These are phyloP conservation scores for Lontra canadensis DNA, from an alignment of 2,113 vertebrate species.

Conservation along the genomic window DNA sequence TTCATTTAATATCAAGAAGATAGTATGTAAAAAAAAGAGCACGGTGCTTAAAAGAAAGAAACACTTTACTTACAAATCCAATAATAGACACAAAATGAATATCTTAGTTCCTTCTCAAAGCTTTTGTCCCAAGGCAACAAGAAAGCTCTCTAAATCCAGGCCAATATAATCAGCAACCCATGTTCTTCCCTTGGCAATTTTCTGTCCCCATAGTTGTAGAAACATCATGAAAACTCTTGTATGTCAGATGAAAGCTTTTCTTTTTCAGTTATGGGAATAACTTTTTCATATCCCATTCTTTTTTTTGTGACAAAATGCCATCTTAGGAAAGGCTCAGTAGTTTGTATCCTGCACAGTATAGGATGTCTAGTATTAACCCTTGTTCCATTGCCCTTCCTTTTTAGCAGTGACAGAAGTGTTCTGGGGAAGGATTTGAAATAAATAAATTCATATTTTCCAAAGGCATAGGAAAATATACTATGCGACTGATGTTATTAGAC, in stretches of 20 bases:
- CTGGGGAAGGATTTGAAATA: constrained; percentile 14
- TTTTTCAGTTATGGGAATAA: background rate
- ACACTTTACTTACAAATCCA: background rate
- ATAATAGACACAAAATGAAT: background rate
- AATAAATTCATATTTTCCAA: background rate
- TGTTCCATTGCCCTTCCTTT: background rate
- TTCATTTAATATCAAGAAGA: background rate
- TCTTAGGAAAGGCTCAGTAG: background rate
- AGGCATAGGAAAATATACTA: constrained; percentile 4
- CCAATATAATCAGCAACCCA: background rate
- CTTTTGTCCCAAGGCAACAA: background rate
- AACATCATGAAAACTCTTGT: background rate
- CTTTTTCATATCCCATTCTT: background rate
- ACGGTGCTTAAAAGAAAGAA: background rate
- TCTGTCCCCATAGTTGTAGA: constrained; percentile 4
- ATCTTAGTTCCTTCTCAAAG: background rate
- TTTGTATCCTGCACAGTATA: background rate
- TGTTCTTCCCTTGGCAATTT: background rate
- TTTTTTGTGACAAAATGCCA: constrained; percentile 32
- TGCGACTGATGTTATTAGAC: background rate
- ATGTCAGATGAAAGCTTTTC: constrained; percentile 37
- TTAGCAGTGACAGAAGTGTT: background rate
- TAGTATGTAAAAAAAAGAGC: background rate
- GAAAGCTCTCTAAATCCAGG: background rate
- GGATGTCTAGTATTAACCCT: background rate